These are phyloP conservation scores for Pristionchus exspectatus DNA, from an alignment of 2,888 invertebrate species.

Conservation along the genomic window DNA sequence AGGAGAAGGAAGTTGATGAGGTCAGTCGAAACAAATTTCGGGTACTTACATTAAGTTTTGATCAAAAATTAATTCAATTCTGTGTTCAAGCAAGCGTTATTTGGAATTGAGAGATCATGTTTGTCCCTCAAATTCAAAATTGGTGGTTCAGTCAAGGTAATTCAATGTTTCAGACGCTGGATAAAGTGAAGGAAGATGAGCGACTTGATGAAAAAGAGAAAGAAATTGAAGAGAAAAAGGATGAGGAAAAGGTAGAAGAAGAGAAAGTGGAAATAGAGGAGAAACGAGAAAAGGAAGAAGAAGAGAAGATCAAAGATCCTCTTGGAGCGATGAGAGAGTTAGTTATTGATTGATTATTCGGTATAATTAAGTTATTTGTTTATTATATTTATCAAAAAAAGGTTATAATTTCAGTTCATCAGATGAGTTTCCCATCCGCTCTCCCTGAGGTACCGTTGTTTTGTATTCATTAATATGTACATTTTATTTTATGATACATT, in stretches of 20 bases:
- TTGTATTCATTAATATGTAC: background rate
- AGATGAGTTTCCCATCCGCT: slow-evolving; percentile 32
- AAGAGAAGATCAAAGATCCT: slow-evolving; percentile 19
- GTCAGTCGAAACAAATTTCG: no score
- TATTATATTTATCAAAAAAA: background rate
- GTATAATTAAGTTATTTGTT: background rate
- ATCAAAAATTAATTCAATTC: no score
- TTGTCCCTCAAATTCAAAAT: background rate
- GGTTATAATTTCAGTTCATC: slow-evolving; percentile 2
- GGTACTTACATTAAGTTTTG: no score
- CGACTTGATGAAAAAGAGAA: background rate
- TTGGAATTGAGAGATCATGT: no score
- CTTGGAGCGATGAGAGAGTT: slow-evolving; percentile 25
- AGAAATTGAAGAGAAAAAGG: background rate
- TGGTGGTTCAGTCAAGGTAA: background rate
- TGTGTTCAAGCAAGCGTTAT: no score
- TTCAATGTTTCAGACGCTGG: background rate
- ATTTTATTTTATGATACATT: no score
- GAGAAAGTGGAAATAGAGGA: background rate
- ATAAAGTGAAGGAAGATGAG: background rate
- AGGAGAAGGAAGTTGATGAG: background rate
- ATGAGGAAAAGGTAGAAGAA: background rate
- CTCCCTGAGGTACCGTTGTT: slow-evolving; percentile 20
- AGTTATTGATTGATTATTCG: background rate
- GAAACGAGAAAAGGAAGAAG: background rate